A percentile compares a stretch with the other conserved stretches of the same genome.
phyloP scores from a whole-genome alignment of 2,797 vertebrate genomes.

The Xenentodon cancila region DNA sequence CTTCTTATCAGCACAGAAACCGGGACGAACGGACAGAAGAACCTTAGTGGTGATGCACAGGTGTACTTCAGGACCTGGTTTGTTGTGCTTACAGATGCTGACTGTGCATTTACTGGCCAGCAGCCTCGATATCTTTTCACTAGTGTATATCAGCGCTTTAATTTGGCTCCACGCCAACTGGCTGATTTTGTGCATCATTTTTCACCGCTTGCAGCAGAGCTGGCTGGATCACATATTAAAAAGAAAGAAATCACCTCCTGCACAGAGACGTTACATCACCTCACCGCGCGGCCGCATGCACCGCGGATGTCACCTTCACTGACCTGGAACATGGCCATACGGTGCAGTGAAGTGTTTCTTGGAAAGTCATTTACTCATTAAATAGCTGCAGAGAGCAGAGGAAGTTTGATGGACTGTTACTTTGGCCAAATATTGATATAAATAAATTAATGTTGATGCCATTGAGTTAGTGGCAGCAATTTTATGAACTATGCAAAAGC shows the following conservation, averaged over 20 bases:
- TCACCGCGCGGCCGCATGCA: constrained; percentile 4
- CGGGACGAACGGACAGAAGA: background rate
- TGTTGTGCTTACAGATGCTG: no score
- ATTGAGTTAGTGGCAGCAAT: constrained; percentile 16
- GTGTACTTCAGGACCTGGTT: no score
- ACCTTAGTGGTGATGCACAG: no score
- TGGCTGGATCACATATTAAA: background rate
- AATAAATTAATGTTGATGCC: constrained; percentile 37
- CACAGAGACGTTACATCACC: constrained; percentile 10
- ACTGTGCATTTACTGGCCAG: no score
- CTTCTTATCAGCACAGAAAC: background rate
- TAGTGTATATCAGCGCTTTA: no score
- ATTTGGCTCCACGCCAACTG: no score
- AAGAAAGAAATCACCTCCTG: constrained; percentile 8
- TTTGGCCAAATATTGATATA: constrained; percentile 33
- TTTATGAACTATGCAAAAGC: constrained; percentile 42
- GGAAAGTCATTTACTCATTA: constrained; percentile 36
- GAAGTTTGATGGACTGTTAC: constrained; percentile 24
- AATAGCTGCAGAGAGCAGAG: constrained; percentile 17
- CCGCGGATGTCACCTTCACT: constrained; percentile 11
- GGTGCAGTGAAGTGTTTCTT: constrained; percentile 21
- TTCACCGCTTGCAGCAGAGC: no score
- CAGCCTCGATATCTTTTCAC: no score
- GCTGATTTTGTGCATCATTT: no score
- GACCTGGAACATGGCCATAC: constrained; percentile 34